Conservation (phyloP, 2,113 vertebrate genomes). For the Pungitius pungitius region DNA sequence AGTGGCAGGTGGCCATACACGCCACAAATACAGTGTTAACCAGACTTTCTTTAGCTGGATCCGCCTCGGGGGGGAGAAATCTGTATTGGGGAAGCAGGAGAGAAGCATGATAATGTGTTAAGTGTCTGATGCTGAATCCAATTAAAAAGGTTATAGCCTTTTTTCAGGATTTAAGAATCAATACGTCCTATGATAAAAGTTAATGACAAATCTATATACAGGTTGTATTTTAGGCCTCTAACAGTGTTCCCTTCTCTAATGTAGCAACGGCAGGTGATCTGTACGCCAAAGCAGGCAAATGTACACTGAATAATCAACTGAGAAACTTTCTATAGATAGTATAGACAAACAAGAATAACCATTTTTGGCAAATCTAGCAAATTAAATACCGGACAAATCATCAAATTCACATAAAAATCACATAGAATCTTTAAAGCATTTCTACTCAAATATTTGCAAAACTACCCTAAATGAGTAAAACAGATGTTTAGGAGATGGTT, state of each 20-base stretch:
- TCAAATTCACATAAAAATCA: not conserved
- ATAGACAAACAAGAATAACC: not conserved
- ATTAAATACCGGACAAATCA: not conserved
- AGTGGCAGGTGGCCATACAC: slow-evolving; percentile 96
- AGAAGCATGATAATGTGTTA: not conserved
- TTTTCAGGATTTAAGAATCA: not conserved
- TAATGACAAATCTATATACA: not conserved
- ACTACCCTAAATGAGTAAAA: not conserved
- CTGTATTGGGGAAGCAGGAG: slow-evolving; percentile 59
- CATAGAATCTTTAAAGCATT: not conserved
- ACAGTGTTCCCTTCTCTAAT: not conserved
- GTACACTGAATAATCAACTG: not conserved
- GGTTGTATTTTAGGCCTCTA: not conserved
- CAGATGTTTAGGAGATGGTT: not conserved
- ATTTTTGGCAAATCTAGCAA: not conserved
- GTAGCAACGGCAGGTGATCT: not conserved
- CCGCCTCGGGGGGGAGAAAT: slow-evolving; percentile 87
- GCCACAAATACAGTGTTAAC: slow-evolving; percentile 88
- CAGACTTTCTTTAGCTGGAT: slow-evolving; percentile 81
- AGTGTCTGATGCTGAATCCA: not conserved
- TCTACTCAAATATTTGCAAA: not conserved
- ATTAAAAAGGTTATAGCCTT: not conserved
- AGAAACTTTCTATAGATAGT: not conserved
- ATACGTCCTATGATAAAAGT: not conserved
- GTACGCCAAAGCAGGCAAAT: not conserved